phyloP scores from a whole-genome alignment of 1,140 invertebrate genomes.

The Periplaneta americana region DNA sequence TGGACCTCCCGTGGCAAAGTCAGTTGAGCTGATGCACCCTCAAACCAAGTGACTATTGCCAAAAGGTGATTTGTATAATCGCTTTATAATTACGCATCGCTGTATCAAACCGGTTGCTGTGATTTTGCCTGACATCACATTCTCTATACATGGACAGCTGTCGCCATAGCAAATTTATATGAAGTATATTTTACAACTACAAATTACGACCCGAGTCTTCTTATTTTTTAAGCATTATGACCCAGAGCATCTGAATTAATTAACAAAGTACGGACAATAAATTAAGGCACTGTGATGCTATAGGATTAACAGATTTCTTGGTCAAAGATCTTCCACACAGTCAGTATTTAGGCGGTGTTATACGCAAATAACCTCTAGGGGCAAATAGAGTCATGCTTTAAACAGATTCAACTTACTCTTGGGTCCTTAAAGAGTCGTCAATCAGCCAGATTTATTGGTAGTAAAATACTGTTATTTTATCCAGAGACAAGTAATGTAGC shows the following conservation, averaged over 20 bases:
- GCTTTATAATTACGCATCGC: not conserved
- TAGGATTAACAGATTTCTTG: too few species aligned
- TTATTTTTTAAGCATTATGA: not conserved
- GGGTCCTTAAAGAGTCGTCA: too few species aligned
- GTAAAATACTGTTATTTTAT: too few species aligned
- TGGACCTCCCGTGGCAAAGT: too few species aligned
- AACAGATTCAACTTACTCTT: too few species aligned
- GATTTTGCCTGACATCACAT: not conserved
- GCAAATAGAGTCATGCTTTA: too few species aligned
- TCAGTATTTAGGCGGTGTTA: too few species aligned
- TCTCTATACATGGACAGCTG: not conserved
- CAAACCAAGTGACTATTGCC: not conserved
- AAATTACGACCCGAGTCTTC: not conserved
- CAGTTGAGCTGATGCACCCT: not conserved
- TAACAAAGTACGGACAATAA: not conserved
- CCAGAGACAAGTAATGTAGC: too few species aligned
- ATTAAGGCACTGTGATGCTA: too few species aligned
- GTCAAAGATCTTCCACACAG: too few species aligned
- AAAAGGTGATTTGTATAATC: not conserved
- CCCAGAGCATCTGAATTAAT: not conserved
- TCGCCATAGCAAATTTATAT: not conserved
- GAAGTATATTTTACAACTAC: not conserved
- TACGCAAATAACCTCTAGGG: too few species aligned
- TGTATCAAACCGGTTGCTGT: not conserved
- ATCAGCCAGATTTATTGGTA: too few species aligned